A percentile compares a stretch with the other conserved stretches of the same genome.
Conservation (phyloP, 2,113 vertebrate species). For the Pterocles orientalis region DNA sequence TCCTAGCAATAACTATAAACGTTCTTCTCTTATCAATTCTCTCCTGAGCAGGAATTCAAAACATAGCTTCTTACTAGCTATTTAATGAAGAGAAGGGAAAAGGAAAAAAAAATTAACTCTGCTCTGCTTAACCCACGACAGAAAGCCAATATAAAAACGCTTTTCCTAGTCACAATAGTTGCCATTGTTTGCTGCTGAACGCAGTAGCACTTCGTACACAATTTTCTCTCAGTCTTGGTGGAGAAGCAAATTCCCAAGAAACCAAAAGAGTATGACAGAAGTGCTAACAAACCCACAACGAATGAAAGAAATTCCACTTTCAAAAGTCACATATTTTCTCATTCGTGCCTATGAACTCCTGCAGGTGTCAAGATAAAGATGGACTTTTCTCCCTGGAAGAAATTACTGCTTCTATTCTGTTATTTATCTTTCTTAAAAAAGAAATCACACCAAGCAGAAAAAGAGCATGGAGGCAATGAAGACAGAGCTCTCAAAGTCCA, state of each 20-base stretch:
- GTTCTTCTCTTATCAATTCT: too few species aligned
- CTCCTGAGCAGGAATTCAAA: too few species aligned
- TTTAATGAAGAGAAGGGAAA: too few species aligned
- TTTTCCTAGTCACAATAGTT: background rate
- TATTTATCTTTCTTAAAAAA: background rate
- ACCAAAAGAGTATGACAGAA: background rate
- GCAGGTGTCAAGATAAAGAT: background rate
- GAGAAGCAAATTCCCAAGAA: background rate
- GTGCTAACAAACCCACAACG: background rate
- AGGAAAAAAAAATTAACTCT: too few species aligned
- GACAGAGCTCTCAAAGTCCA: background rate
- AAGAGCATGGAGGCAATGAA: background rate
- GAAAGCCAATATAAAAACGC: background rate
- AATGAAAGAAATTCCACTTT: background rate
- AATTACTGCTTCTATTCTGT: background rate
- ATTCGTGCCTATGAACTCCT: background rate
- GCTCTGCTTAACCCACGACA: too few species aligned
- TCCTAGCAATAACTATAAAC: too few species aligned
- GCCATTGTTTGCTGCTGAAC: background rate
- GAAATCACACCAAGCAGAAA: background rate
- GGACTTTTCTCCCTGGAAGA: background rate
- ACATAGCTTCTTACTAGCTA: too few species aligned
- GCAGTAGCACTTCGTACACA: background rate
- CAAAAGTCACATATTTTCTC: background rate
- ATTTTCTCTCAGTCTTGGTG: background rate